Percentiles rank a stretch among this genome's conserved stretches.
Conservation (phyloP, 1,140 invertebrate genomes). For the Pemphigus obesinymphae region DNA sequence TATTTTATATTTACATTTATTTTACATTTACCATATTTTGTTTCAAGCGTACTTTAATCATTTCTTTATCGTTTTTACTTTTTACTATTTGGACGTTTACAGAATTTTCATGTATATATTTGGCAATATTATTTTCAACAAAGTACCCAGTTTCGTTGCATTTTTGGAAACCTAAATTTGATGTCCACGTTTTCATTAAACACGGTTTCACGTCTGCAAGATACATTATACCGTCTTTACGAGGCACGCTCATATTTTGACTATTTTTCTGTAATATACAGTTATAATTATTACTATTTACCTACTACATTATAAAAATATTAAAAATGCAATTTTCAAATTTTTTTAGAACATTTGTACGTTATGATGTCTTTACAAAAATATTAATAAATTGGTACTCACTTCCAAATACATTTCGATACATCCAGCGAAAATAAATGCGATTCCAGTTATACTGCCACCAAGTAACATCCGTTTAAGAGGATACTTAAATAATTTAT, state of each 20-base stretch:
- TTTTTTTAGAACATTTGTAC: background rate
- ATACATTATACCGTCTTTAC: too few species aligned
- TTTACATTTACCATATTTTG: background rate
- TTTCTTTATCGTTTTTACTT: background rate
- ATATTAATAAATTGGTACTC: too few species aligned
- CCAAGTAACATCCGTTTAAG: slow-evolving; percentile 74
- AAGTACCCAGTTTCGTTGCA: background rate
- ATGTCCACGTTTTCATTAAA: background rate
- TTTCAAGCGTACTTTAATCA: background rate
- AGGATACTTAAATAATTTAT: slow-evolving; percentile 55
- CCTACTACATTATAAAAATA: background rate
- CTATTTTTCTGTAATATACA: background rate
- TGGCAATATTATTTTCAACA: background rate
- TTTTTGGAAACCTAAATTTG: background rate
- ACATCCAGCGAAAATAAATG: slow-evolving; percentile 84
- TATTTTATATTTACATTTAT: background rate
- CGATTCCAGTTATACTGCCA: slow-evolving; percentile 67
- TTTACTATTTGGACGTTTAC: background rate
- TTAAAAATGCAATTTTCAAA: background rate
- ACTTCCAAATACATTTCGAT: slow-evolving; percentile 74
- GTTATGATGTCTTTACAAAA: background rate
- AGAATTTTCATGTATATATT: background rate
- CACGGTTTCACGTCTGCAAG: background rate
- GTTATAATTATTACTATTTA: too few species aligned
- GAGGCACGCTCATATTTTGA: background rate